Conservation (phyloP, 2,888 invertebrate genomes). For the Chaitophorus viminalis region DNA sequence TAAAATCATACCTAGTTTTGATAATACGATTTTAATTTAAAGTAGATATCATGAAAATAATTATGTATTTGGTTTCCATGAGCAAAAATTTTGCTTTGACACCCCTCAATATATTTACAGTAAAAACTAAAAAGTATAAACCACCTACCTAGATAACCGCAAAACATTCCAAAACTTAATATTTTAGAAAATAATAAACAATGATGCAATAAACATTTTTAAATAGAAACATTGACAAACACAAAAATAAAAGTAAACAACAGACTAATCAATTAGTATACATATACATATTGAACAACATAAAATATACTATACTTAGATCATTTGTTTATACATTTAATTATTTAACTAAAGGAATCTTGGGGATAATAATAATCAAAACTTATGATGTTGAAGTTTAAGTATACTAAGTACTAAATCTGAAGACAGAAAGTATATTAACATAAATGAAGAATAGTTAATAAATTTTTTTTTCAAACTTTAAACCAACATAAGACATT, state of each 20-base stretch:
- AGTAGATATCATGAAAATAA: background rate
- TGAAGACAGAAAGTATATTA: too few species aligned
- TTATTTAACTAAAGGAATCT: background rate
- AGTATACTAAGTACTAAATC: too few species aligned
- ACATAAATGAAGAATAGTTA: too few species aligned
- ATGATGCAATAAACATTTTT: background rate
- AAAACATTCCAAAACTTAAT: background rate
- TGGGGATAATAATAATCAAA: background rate
- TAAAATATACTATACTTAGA: background rate
- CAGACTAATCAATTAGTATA: background rate
- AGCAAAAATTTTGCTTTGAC: slow-evolving; percentile 52
- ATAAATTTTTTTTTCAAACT: background rate
- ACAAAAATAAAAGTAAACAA: background rate
- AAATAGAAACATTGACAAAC: slow-evolving; percentile 4
- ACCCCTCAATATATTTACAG: slow-evolving; percentile 14
- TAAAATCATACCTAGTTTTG: too few species aligned
- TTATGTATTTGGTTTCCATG: background rate
- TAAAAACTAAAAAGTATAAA: slow-evolving; percentile 36
- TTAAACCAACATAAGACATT: too few species aligned
- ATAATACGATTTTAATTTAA: too few species aligned
- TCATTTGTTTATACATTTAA: background rate
- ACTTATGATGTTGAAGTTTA: too few species aligned
- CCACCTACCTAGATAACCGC: slow-evolving; percentile 48
- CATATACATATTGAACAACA: background rate
- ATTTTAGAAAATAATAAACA: background rate